Percentiles rank a stretch among this genome's conserved stretches.
Evolutionary conservation across 2,113 vertebrate species (phyloP).

Genomic region (Hyla sarda): DNA sequence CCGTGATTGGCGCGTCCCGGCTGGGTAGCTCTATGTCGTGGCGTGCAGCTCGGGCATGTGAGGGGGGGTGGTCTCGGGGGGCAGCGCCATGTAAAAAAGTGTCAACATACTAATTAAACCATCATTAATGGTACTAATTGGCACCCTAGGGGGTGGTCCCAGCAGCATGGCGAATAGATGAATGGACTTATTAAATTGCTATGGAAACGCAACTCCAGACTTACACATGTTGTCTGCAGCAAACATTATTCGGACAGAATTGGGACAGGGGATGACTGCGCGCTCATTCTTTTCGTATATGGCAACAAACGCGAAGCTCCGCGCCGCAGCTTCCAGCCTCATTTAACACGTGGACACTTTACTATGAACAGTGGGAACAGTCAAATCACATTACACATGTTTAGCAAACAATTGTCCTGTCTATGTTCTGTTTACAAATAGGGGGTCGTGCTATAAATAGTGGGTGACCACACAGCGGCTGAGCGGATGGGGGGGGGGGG

Average conservation of each 20-base stretch:
- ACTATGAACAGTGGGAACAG: constrained; percentile 47
- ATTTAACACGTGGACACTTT: constrained; percentile 44
- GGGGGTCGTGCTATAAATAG: background rate
- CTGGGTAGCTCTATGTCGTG: background rate
- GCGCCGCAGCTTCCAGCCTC: constrained; percentile 21
- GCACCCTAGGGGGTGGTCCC: constrained; percentile 54
- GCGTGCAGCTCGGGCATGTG: constrained; percentile 8
- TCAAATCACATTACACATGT: constrained; percentile 50
- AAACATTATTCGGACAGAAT: constrained; percentile 52
- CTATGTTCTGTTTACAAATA: constrained; percentile 25
- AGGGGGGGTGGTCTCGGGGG: constrained; percentile 28
- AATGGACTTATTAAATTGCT: constrained; percentile 55
- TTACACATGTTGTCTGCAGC: constrained; percentile 56
- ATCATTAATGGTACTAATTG: constrained; percentile 58
- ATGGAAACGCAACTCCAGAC: constrained; percentile 51
- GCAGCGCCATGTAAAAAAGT: constrained; percentile 52
- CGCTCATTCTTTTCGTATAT: constrained; percentile 32
- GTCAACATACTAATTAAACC: constrained; percentile 60
- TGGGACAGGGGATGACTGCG: constrained; percentile 31
- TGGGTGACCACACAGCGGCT: background rate
- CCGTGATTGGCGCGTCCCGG: background rate
- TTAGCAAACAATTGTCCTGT: constrained; percentile 19
- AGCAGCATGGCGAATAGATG: constrained; percentile 50
- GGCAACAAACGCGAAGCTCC: background rate
- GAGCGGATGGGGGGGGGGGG: too few species aligned